Base-by-base conservation (phyloP, 2,113 vertebrate genomes). In the Centropus bengalensis region DNA sequence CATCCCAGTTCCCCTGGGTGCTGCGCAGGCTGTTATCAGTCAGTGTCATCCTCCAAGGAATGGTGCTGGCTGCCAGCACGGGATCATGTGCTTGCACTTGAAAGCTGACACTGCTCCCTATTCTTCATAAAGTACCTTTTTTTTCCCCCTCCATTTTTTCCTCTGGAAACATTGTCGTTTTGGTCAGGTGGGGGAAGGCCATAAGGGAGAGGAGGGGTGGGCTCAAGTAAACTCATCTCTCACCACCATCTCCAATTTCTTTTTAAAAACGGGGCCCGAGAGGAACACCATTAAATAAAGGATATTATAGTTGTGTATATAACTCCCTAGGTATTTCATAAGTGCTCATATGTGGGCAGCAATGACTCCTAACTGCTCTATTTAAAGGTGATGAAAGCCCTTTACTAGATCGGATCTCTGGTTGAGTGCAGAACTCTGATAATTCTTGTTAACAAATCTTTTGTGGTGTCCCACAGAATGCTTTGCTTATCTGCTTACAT, bases 1-100 rank as follows among this genome's bases (percentile, higher is more conserved):
- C 3, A 3, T 30, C 21, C 9, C 2, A 3, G 3, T 49, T 73
- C 14, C 32, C 32, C 26, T 1, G 5, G 2, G 2, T 38, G 51
- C 74, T 51, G 42, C 70, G 5, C 26, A 47, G 38, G 33, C 60
- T 79, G 30, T 66, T 5, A 2, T 38, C 24, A 18, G 40, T 62
- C 22, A 51, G 42, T 56, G 84, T 67, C 2, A 0, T 69, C 23
- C 59, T 86, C 19, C 18, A 22, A n/a, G 47, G 52, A 16, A 28
- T 16, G 17, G 69, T 74, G 51, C 63, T 60, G n/a, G 16, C 36
- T 81, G 47, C 1, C 2, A 49, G 19, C 15, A 11, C 1, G 5
- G 26, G 30, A 45, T 66, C 5, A 0, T 14, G 22, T 51, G 45
- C 20, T 32, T 38, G 42, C 18, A 22, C 44, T 74, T 47, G 36